Percentiles rank a stretch among this genome's conserved stretches.
Conservation (phyloP, 2,113 vertebrate species). For the Dendropsophus ebraccatus region DNA sequence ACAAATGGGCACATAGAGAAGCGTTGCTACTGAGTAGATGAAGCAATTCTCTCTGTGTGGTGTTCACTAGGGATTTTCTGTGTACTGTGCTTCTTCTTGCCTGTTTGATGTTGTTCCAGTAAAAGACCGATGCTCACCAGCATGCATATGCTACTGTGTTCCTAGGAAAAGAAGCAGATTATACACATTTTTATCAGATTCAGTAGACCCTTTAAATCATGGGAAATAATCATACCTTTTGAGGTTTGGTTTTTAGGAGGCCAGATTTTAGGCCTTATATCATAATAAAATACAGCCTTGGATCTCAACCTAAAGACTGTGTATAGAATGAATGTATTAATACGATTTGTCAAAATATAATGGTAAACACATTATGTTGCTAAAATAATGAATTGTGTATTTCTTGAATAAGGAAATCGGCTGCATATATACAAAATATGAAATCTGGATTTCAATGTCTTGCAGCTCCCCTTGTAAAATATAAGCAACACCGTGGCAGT, state of each 20-base stretch:
- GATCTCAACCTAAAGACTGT: too few species aligned
- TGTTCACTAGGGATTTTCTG: background rate
- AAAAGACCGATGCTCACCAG: background rate
- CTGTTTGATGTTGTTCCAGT: background rate
- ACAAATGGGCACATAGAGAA: too few species aligned
- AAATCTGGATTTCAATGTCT: background rate
- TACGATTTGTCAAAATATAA: background rate
- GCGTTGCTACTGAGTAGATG: too few species aligned
- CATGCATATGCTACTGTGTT: background rate
- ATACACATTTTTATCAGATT: background rate
- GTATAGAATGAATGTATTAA: background rate
- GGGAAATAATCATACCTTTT: background rate
- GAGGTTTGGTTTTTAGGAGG: background rate
- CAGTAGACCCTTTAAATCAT: background rate
- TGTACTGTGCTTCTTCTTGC: background rate
- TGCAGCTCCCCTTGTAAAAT: slow-evolving; percentile 20
- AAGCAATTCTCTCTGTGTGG: background rate
- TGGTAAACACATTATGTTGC: too few species aligned
- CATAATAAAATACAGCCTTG: background rate
- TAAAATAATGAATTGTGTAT: background rate
- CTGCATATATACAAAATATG: background rate
- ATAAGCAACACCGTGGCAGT: background rate
- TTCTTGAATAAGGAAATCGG: background rate
- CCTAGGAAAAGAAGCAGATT: background rate
- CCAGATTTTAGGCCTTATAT: background rate